These are phyloP conservation scores for Popillia japonica DNA, from an alignment of 1,140 invertebrate species.

Conservation along the genomic window DNA sequence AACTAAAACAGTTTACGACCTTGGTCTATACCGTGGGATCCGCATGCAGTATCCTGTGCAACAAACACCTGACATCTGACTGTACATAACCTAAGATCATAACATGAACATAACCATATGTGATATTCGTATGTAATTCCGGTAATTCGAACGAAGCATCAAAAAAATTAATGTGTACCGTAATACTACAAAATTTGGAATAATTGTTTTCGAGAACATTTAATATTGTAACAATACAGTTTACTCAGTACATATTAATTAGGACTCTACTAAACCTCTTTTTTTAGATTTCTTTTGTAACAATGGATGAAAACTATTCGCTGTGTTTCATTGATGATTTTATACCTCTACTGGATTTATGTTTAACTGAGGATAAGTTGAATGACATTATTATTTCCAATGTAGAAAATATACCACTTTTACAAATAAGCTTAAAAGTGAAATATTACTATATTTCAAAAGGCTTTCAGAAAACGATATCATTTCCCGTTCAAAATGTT, in stretches of 20 bases:
- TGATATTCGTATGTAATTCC: no score
- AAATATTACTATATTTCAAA: slow-evolving; percentile 22
- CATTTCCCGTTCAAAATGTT: slow-evolving; percentile 26
- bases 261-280: neutral
- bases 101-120: no score
- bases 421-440: slow-evolving; percentile 19
- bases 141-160: no score
- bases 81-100: no score
- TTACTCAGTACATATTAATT: neutral
- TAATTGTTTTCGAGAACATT: no score
- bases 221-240: neutral
- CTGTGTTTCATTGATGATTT: neutral
- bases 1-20: no score
- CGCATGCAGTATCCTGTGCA: no score
- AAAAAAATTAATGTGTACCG: no score
- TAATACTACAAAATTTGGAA: no score
- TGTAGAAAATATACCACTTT: neutral
- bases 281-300: neutral
- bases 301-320: neutral
- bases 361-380: slow-evolving; percentile 34
- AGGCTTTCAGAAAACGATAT: slow-evolving; percentile 1
- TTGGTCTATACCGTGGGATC: no score
- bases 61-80: no score
- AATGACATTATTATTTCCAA: slow-evolving; percentile 19
- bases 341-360: slow-evolving; percentile 31